Evolutionary conservation across 2,113 vertebrate species (phyloP).

Genomic region (Taxidea taxus): DNA sequence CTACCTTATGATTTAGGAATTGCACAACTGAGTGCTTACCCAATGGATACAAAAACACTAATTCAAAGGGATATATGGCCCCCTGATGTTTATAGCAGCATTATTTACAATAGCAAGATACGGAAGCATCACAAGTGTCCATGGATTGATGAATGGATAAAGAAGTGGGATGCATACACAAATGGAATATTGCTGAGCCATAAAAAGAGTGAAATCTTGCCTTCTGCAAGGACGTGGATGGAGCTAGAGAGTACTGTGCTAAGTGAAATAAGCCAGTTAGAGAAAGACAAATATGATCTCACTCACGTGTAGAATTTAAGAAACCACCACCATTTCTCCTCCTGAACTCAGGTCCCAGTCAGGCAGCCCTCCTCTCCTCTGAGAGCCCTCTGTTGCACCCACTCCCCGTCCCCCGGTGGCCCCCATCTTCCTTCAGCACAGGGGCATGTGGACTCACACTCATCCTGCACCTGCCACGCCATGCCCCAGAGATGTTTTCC

Average conservation of each 20-base stretch:
- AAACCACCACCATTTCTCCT: not conserved
- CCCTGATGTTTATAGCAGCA: not conserved
- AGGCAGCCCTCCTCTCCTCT: fast-evolving
- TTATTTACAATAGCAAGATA: not conserved
- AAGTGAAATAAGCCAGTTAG: not conserved
- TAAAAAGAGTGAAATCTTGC: not conserved
- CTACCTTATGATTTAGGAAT: not conserved
- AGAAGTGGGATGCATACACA: not conserved
- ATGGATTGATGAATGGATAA: not conserved
- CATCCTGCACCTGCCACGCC: not conserved
- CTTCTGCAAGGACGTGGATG: not conserved
- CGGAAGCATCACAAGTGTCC: not conserved
- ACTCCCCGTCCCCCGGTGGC: not conserved
- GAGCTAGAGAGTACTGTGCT: not conserved
- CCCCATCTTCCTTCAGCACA: not conserved
- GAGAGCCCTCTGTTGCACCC: not conserved
- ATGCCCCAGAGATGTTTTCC: not conserved
- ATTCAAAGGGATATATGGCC: not conserved
- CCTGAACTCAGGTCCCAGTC: too few relatives aligned
- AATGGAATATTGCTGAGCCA: not conserved
- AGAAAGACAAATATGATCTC: not conserved
- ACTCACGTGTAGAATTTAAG: not conserved
- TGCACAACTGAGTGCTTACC: not conserved
- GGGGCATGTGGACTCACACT: fast-evolving
- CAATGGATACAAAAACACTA: not conserved